Conservation (phyloP, 2,113 vertebrate genomes). For the Peromyscus polionotus region DNA sequence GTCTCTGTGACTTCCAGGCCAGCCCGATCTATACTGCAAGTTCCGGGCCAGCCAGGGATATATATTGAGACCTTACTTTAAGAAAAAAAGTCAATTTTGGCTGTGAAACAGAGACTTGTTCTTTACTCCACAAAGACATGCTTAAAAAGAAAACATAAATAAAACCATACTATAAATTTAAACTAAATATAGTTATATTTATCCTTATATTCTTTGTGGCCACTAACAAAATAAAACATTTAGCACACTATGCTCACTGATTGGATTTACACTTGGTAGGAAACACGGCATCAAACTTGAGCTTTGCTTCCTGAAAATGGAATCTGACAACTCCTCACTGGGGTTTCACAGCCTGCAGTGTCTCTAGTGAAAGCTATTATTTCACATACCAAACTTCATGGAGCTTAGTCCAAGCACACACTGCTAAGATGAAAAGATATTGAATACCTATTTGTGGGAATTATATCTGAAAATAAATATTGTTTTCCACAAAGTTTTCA, state of each 20-base stretch:
- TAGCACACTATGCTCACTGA: slow-evolving; percentile 53
- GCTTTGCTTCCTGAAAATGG: slow-evolving; percentile 61
- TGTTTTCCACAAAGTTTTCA: slow-evolving; percentile 65
- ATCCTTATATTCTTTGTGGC: slow-evolving; percentile 70
- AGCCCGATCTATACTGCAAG: neutral
- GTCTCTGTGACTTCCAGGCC: neutral
- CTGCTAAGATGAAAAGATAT: slow-evolving; percentile 51
- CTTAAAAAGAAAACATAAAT: slow-evolving; percentile 59
- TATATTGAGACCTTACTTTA: neutral
- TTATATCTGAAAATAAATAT: slow-evolving; percentile 46
- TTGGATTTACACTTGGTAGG: slow-evolving; percentile 51
- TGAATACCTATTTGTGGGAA: neutral
- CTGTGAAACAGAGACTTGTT: slow-evolving; percentile 45
- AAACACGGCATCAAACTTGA: slow-evolving; percentile 63
- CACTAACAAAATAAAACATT: slow-evolving; percentile 76
- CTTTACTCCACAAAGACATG: slow-evolving; percentile 55
- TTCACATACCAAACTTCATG: slow-evolving; percentile 30
- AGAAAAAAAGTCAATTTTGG: neutral
- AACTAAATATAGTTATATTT: slow-evolving; percentile 61
- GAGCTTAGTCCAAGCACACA: slow-evolving; percentile 15
- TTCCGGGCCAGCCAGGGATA: neutral
- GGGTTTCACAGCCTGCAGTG: slow-evolving; percentile 20
- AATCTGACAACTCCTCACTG: slow-evolving; percentile 40
- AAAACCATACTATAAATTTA: slow-evolving; percentile 57
- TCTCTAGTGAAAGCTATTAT: slow-evolving; percentile 54